Evolutionary conservation across 1,140 invertebrate genomes (phyloP), one percentile per base, ranked within the genome.

Genomic region (Macrocentrus cingulum): DNA sequence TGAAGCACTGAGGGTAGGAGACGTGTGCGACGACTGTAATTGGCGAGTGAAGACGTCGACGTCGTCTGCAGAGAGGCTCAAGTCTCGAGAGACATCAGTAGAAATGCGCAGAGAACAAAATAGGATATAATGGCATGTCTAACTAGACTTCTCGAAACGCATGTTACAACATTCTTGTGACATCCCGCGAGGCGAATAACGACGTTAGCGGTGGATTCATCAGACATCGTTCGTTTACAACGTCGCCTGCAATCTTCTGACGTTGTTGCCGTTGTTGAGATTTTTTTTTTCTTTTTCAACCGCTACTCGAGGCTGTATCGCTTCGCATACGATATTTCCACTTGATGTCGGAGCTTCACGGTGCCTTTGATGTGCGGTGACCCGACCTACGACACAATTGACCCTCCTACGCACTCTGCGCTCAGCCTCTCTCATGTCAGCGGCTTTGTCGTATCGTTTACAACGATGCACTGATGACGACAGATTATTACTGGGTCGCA

Each of bases 311-410:
- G 36, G 36, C 36, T 5, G 8, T 13, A 39, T 4, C 36, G 8
- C 15, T 11, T 15, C 8, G 7, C 36, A 4, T 13, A n/a, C 13
- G 3, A 11, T 39, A 16, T 16, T 32, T 25, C 13, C 20, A 7
- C 29, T 32, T 23, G 37, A 36, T 16, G 36, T 6, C 11, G 15
- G 20, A 15, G 13, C 25, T 3, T 39, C 7, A 4, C 16, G 23
- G 6, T 41, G 20, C 37, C 15, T 53, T 53, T 53, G 37, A 42
- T 11, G 51, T 52, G 9, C 20, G 20, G 18, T 18, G 51, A 42
- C 36, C 34, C 19, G 36, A 41, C 34, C 51, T 39, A 53, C 19
- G 20, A 15, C 22, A 53, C 29, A 19, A 25, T 20, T 44, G 19
- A 52, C 50, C 46, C 46, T 39, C 19, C n/a, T n/a, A n/a, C n/a